Percentiles rank a stretch among this genome's conserved stretches.
Evolutionary conservation across 23 tunicate genomes (phyloP).

Genomic region (Halocynthia aurantium): DNA sequence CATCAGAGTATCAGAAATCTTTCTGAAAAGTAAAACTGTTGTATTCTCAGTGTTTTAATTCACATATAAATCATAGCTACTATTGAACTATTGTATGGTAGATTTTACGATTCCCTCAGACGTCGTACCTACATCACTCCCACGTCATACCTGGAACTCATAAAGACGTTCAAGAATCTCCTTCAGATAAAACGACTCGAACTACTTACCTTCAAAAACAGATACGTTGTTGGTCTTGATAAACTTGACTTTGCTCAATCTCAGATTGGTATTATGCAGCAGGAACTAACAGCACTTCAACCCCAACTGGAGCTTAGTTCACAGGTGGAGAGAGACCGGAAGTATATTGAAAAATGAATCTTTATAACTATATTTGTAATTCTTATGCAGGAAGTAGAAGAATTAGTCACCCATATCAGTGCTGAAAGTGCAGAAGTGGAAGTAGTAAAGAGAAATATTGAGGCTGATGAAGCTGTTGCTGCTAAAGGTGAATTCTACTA

Average conservation of each 20-base stretch:
- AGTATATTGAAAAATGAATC: background rate
- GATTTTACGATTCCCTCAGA: constrained; percentile 55
- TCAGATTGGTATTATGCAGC: constrained; percentile 65
- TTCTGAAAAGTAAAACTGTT: constrained; percentile 45
- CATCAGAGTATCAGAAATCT: constrained; percentile 71
- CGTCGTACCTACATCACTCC: constrained; percentile 89
- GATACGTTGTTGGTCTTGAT: constrained; percentile 73
- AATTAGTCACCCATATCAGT: constrained; percentile 58
- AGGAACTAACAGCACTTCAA: constrained; percentile 60
- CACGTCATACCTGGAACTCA: constrained; percentile 81
- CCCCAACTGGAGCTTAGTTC: constrained; percentile 71
- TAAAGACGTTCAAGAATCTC: constrained; percentile 78
- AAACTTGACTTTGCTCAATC: constrained; percentile 69
- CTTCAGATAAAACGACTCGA: constrained; percentile 71
- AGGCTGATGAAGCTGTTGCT: constrained; percentile 78
- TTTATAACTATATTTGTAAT: background rate
- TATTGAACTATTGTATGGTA: background rate
- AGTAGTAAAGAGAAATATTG: constrained; percentile 41
- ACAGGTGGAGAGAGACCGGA: constrained; percentile 11
- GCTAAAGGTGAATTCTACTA: constrained; percentile 29
- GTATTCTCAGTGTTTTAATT: background rate
- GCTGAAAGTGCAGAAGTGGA: constrained; percentile 84
- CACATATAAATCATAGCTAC: background rate
- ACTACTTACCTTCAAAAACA: constrained; percentile 65
- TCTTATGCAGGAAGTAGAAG: constrained; percentile 58